These are phyloP conservation scores for Lytechinus pictus DNA, from an alignment of 35 echinoderm and acorn worm genomes.

Conservation along the genomic window DNA sequence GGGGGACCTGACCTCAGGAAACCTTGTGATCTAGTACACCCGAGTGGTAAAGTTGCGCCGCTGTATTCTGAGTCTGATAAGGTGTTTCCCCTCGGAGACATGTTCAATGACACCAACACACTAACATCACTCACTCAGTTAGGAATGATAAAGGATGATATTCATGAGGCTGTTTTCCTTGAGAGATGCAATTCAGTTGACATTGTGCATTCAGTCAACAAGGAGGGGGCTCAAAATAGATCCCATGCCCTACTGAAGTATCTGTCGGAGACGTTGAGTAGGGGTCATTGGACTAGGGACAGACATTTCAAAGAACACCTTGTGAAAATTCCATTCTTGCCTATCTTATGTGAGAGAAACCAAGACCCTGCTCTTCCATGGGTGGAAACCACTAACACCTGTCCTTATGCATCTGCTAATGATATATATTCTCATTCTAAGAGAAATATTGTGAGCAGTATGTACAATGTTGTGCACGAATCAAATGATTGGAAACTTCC, in stretches of 20 bases:
- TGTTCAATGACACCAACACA: neutral
- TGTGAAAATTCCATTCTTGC: neutral
- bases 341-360: neutral
- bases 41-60: neutral
- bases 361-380: neutral
- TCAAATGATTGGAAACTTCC: neutral
- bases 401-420: neutral
- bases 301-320: neutral
- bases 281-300: neutral
- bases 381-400: neutral
- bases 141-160: conserved; percentile 52
- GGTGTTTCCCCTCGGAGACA: conserved; percentile 58
- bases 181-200: neutral
- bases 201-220: neutral
- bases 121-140: conserved; percentile 41
- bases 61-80: conserved; percentile 56
- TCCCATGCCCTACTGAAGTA: neutral
- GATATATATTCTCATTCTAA: neutral
- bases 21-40: conserved; percentile 57
- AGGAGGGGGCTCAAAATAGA: neutral
- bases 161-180: neutral
- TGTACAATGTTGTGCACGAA: neutral
- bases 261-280: neutral
- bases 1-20: neutral
- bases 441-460: neutral